Conservation (phyloP, 2,113 vertebrate genomes). For the Zosterops hypoxanthus region DNA sequence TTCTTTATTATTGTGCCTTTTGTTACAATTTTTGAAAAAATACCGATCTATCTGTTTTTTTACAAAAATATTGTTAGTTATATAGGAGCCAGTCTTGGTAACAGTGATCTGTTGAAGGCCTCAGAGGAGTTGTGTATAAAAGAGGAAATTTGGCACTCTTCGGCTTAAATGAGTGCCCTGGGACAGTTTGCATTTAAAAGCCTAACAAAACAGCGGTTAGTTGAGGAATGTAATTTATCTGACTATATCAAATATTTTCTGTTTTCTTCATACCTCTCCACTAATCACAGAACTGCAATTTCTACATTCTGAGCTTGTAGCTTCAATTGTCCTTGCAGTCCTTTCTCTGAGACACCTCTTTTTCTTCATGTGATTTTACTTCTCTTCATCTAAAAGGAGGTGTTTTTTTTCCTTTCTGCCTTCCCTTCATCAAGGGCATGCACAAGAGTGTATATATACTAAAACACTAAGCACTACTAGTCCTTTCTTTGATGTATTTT, state of each 20-base stretch:
- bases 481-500: neutral
- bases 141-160: neutral
- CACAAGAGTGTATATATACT: neutral
- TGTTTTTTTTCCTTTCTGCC: neutral
- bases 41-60: neutral
- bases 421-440: neutral
- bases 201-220: neutral
- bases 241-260: neutral
- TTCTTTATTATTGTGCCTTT: neutral
- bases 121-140: neutral
- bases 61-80: neutral
- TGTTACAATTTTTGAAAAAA: neutral
- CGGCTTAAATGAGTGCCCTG: neutral
- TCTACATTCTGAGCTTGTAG: neutral
- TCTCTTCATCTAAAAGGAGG: neutral
- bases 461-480: neutral
- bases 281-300: neutral
- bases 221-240: neutral
- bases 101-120: neutral
- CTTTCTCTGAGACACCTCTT: neutral
- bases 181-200: neutral
- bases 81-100: neutral
- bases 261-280: neutral
- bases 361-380: neutral
- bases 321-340: fast-evolving